phyloP scores from a whole-genome alignment of 2,113 vertebrate species.

The Mohoua ochrocephala region DNA sequence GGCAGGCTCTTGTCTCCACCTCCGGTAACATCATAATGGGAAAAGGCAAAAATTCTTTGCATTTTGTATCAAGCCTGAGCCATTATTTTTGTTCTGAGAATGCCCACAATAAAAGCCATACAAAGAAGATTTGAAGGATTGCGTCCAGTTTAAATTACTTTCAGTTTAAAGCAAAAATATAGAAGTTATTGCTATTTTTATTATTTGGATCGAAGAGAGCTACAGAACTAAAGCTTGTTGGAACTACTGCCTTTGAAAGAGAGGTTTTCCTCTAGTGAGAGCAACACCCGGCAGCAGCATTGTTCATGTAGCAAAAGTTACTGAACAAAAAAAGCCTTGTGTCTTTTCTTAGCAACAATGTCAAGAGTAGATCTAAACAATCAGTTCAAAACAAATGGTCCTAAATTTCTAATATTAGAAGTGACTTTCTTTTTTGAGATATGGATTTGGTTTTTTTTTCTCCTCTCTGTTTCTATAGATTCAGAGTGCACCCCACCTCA shows the following conservation, averaged over 20 bases:
- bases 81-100: not conserved
- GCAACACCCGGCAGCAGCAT: not conserved
- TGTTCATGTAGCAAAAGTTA: not conserved
- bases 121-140: not conserved
- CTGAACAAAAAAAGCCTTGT: not conserved
- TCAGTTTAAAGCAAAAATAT: not conserved
- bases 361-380: not conserved
- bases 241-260: not conserved
- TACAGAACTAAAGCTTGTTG: not conserved
- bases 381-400: not conserved
- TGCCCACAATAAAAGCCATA: not conserved
- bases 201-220: not conserved
- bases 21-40: not conserved
- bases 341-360: not conserved
- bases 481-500: not conserved
- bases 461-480: not conserved
- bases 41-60: not conserved
- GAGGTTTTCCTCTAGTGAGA: not conserved
- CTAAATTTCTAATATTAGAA: not conserved
- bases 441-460: rapidly evolving
- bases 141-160: not conserved
- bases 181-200: not conserved
- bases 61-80: not conserved
- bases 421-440: not conserved
- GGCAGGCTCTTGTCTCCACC: not conserved